These are phyloP conservation scores for Candidula unifasciata DNA, from an alignment of 2,888 invertebrate species.

Conservation along the genomic window DNA sequence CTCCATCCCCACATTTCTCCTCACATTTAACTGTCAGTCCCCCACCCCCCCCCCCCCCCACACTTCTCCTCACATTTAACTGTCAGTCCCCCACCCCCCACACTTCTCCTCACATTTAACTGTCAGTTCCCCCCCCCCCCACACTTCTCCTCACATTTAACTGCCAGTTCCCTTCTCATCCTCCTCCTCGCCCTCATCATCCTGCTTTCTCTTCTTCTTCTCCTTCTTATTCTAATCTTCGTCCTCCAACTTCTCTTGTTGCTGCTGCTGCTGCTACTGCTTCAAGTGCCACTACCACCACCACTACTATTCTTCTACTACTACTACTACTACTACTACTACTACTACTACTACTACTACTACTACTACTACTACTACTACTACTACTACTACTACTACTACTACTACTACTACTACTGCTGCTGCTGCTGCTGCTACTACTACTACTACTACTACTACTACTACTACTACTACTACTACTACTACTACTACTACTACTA, in stretches of 20 bases:
- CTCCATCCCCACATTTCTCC: no score
- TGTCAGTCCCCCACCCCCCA: no score
- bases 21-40: no score
- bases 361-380: conserved; percentile 25
- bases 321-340: conserved; percentile 31
- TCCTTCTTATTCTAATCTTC: not conserved
- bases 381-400: conserved; percentile 18
- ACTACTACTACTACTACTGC: not conserved
- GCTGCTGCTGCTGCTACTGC: not conserved
- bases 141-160: no score
- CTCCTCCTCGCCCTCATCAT: no score
- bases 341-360: conserved; percentile 24
- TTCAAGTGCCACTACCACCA: not conserved
- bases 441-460: not conserved
- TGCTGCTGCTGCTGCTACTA: not conserved
- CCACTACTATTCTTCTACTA: conserved; percentile 22
- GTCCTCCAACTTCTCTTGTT: not conserved
- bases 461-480: not conserved
- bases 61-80: no score
- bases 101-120: no score
- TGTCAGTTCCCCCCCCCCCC: no score
- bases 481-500: not conserved
- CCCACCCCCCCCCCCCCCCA: no score
- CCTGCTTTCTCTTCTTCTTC: not conserved
- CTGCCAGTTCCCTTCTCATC: no score